These are phyloP conservation scores for Athene noctua DNA, from an alignment of 2,113 vertebrate species.

Conservation along the genomic window DNA sequence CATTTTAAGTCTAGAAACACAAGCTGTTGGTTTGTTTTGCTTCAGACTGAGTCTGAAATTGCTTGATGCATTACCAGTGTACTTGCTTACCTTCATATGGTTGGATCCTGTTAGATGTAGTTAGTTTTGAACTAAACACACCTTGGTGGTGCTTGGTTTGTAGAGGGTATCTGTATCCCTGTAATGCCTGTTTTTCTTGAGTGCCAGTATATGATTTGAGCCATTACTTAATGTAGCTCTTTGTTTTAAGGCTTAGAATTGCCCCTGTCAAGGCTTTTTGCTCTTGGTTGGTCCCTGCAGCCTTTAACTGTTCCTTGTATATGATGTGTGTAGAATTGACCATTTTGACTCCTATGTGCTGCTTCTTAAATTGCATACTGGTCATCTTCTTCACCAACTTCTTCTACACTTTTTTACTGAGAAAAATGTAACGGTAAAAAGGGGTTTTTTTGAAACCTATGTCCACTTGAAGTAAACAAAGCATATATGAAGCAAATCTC, in stretches of 20 bases:
- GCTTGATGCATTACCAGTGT: neutral
- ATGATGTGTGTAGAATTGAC: neutral
- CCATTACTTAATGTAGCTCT: neutral
- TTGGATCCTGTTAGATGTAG: neutral
- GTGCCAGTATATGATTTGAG: neutral
- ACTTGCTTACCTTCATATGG: neutral
- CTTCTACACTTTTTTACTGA: neutral
- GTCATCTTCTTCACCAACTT: neutral
- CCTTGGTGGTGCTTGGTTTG: neutral
- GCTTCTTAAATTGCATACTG: neutral
- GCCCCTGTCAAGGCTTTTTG: neutral
- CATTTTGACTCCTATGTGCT: neutral
- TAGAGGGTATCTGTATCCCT: neutral
- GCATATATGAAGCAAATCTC: neutral
- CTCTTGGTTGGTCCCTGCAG: neutral
- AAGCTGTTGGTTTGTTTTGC: neutral
- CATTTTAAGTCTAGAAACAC: neutral
- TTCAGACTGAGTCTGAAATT: neutral
- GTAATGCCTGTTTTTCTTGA: neutral
- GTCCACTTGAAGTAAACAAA: neutral
- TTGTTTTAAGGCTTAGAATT: neutral
- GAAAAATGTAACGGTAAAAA: neutral
- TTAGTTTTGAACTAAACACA: neutral
- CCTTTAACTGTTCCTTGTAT: neutral
- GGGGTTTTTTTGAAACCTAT: neutral